Base-by-base conservation (phyloP, 2,797 vertebrate species). In the Argentina silus region DNA sequence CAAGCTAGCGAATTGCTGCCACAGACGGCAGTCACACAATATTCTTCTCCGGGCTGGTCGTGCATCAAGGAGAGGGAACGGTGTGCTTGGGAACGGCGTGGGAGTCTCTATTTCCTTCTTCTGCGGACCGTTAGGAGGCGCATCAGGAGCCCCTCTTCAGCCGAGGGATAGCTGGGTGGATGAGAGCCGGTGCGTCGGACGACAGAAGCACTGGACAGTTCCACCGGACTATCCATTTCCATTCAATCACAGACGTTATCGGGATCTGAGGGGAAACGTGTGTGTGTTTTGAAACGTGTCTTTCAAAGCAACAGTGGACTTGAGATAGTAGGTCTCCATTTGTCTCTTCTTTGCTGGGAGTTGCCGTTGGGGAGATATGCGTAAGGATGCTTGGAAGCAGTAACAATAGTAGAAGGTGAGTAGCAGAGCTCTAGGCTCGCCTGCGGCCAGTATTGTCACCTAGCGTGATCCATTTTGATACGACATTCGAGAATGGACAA, bases 331-430 rank as follows among this genome's bases (percentile, higher is more conserved):
- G 81, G 80, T 85, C 80, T 84, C 72, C 53, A 51, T 84, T 56
- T 81, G 81, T 86, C 80, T 27, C 74, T 70, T 79, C 78, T 72
- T 85, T 86, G 72, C 82, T 86, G 90, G 91, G 92, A 94, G 91
- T 91, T 90, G 89, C 92, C 87, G 83, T 88, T 74, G 77, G 86
- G 83, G 73, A 85, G 91, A 89, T 78, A 92, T 90, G 91, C 81
- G 90, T 88, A 81, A 93, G 92, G 91, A 93, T 93, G 93, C 88
- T 91, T 42, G 90, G 87, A 70, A 87, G 84, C 88, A 86, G 83
- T 89, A 85, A 88, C 74, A 75, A 76, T 76, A 82, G 81, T 85
- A 89, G 87, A 87, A 94, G 93, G 93, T 94, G 89, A 93, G 92
- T 89, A 45, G 17, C 19, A 36, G 45, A 42, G 43, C 62, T 64